Percentiles rank a stretch among this genome's conserved stretches.
phyloP scores from a whole-genome alignment of 53 echinoderm and acorn worm species.

The Hippasteria phrygiana region DNA sequence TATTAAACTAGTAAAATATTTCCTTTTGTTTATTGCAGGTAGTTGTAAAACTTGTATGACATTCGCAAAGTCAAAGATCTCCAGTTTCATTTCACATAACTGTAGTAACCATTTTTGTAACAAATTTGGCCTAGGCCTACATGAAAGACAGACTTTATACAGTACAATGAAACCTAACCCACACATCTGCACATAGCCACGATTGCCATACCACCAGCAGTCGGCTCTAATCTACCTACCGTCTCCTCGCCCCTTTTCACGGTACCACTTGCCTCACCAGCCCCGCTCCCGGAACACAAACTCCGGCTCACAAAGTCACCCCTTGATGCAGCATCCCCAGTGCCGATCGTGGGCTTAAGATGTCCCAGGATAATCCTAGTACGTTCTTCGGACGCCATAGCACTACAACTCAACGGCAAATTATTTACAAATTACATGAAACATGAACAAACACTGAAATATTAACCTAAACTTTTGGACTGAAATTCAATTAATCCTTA shows the following conservation, averaged over 20 bases:
- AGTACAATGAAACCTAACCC: background rate
- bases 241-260: constrained; percentile 34
- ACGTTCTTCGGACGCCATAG: constrained; percentile 42
- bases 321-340: background rate
- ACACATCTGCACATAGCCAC: too few relatives aligned
- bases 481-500: too few relatives aligned
- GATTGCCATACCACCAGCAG: background rate
- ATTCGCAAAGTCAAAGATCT: background rate
- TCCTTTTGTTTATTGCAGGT: too few relatives aligned
- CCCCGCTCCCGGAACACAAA: constrained; percentile 6
- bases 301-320: constrained; percentile 43
- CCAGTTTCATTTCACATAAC: background rate
- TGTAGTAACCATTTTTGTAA: background rate
- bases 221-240: constrained; percentile 5
- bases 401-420: background rate
- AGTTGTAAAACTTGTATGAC: too few relatives aligned
- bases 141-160: background rate
- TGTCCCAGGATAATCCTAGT: constrained; percentile 50
- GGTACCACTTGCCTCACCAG: background rate
- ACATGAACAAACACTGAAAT: too few relatives aligned
- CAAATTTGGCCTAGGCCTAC: background rate
- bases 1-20: too few relatives aligned
- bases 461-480: too few relatives aligned
- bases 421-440: too few relatives aligned
- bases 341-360: constrained; percentile 26